Percentiles rank a stretch among this genome's conserved stretches.
Conservation (phyloP, 2,888 invertebrate species). For the Iselma pallidipennis region DNA sequence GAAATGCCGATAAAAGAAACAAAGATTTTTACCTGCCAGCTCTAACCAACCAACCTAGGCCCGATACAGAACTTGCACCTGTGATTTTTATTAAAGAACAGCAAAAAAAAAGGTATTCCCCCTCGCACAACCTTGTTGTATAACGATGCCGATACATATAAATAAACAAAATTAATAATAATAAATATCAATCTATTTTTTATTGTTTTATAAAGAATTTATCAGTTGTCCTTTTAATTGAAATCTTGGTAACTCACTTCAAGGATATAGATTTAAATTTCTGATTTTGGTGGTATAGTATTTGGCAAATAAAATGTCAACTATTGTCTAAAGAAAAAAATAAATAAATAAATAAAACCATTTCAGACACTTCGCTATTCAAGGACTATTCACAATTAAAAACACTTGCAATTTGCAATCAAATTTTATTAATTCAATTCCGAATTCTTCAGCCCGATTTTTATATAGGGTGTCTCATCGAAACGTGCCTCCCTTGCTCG, state of each 20-base stretch:
- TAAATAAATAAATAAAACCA: too few species aligned
- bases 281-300: too few species aligned
- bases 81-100: background rate
- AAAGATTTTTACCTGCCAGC: background rate
- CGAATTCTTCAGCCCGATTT: too few species aligned
- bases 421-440: too few species aligned
- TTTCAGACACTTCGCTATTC: too few species aligned
- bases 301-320: too few species aligned
- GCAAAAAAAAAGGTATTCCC: background rate
- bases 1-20: background rate
- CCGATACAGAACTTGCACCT: background rate
- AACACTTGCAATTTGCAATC: background rate
- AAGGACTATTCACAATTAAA: too few species aligned
- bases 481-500: too few species aligned
- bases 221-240: background rate
- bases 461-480: too few species aligned
- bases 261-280: background rate
- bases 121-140: too few species aligned
- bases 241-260: background rate
- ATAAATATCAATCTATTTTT: background rate
- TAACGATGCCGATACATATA: too few species aligned
- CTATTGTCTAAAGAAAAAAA: too few species aligned
- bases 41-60: background rate
- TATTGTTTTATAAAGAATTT: background rate
- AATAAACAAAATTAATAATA: background rate